phyloP scores from a whole-genome alignment of 2,888 invertebrate genomes.

The Macrosiphum euphorbiae region DNA sequence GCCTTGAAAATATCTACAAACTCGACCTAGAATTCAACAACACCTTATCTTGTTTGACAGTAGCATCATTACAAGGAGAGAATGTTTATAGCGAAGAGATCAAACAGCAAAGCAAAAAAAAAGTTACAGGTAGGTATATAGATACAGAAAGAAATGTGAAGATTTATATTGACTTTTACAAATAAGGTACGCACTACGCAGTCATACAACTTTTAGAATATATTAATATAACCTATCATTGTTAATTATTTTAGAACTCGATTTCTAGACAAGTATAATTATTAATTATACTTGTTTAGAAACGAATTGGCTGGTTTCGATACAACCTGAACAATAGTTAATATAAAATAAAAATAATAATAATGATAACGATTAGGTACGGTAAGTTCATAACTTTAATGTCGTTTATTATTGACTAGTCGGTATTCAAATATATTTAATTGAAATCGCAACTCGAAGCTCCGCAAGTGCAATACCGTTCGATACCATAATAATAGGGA shows the following conservation, averaged over 20 bases:
- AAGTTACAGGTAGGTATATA: background rate
- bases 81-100: slow-evolving; percentile 21
- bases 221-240: background rate
- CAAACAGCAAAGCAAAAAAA: slow-evolving; percentile 29
- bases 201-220: slow-evolving; percentile 52
- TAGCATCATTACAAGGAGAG: background rate
- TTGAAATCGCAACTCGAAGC: background rate
- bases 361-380: background rate
- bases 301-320: slow-evolving; percentile 4
- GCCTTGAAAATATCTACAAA: slow-evolving; percentile 35
- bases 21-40: slow-evolving; percentile 55
- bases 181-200: slow-evolving; percentile 22
- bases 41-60: slow-evolving; percentile 49
- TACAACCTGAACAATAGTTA: background rate
- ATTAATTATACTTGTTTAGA: slow-evolving; percentile 37
- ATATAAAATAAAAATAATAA: background rate
- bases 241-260: slow-evolving; percentile 7
- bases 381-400: background rate
- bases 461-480: background rate
- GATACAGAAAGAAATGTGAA: slow-evolving; percentile 9
- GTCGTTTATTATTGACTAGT: background rate
- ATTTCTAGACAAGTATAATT: slow-evolving; percentile 44
- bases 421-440: background rate
- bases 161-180: slow-evolving; percentile 50
- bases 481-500: background rate